Percentiles rank a stretch among this genome's conserved stretches.
These are phyloP conservation scores for Synergus umbraculus DNA, from an alignment of 2,888 invertebrate genomes.

Conservation along the genomic window DNA sequence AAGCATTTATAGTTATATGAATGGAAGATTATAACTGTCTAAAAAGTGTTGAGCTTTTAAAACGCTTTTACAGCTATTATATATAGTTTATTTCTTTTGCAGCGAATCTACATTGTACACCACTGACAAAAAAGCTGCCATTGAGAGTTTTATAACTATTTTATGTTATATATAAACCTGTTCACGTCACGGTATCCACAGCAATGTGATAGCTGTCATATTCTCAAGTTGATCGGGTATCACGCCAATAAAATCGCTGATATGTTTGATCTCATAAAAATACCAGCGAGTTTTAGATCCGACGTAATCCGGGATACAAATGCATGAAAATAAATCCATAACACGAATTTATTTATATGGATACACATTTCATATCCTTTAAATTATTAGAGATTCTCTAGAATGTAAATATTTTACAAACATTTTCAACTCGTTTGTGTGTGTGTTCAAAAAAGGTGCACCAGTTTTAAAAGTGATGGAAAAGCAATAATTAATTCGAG, in stretches of 20 bases:
- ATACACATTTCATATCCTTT: neutral
- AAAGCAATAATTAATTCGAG: neutral
- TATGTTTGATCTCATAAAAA: slow-evolving; percentile 16
- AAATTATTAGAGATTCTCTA: neutral
- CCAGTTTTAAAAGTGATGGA: neutral
- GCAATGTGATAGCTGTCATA: slow-evolving; percentile 26
- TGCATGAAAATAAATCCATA: neutral
- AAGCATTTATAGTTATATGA: neutral
- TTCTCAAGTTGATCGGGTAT: slow-evolving; percentile 19
- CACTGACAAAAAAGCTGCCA: neutral
- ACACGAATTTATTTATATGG: neutral
- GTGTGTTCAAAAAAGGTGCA: neutral
- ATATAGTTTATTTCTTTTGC: too few relatives aligned
- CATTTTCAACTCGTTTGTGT: neutral
- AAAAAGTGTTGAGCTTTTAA: neutral
- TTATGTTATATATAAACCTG: neutral
- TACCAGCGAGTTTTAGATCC: neutral
- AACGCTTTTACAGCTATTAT: too few relatives aligned
- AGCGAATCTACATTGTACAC: neutral
- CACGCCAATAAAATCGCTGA: neutral
- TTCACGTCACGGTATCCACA: slow-evolving; percentile 7
- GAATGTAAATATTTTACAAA: neutral
- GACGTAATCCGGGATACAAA: neutral
- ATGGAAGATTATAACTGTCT: neutral
- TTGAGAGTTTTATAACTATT: neutral